Evolutionary conservation across 2,888 invertebrate genomes (phyloP).

Genomic region (Lepidocyrtinus sp.): DNA sequence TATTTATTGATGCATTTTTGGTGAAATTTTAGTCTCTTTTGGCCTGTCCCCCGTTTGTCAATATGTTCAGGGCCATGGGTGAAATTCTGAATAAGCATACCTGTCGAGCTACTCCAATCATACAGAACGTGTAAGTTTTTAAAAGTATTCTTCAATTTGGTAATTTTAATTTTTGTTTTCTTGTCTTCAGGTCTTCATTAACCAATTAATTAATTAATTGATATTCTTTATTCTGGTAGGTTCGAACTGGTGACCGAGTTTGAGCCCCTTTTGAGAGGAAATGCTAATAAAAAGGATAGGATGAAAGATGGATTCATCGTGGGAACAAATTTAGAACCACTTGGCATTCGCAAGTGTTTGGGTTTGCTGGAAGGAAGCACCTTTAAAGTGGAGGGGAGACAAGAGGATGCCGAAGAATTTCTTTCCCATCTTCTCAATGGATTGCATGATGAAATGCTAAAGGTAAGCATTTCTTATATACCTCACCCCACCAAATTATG

Average conservation of each 20-base stretch:
- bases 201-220: slow-evolving; percentile 36
- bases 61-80: slow-evolving; percentile 84
- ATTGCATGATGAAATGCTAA: slow-evolving; percentile 96
- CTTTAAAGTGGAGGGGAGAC: slow-evolving; percentile 84
- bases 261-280: slow-evolving; percentile 76
- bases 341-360: slow-evolving; percentile 71
- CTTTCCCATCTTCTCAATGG: slow-evolving; percentile 93
- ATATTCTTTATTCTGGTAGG: slow-evolving; percentile 73
- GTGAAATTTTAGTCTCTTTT: slow-evolving; percentile 82
- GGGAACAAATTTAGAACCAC: slow-evolving; percentile 92
- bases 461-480: slow-evolving; percentile 75
- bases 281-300: slow-evolving; percentile 63
- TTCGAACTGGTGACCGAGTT: slow-evolving; percentile 87
- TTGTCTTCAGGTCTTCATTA: too few relatives aligned
- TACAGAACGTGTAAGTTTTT: slow-evolving; percentile 89
- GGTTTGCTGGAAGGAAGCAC: slow-evolving; percentile 75
- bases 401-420: slow-evolving; percentile 98
- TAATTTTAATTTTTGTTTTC: slow-evolving; percentile 15
- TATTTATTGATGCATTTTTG: neutral
- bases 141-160: neutral
- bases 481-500: slow-evolving; percentile 49
- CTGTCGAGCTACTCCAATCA: slow-evolving; percentile 80
- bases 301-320: slow-evolving; percentile 74
- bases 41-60: slow-evolving; percentile 96
- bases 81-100: slow-evolving; percentile 65